Percentiles rank a stretch among this genome's conserved stretches.
phyloP scores from a whole-genome alignment of 2,797 vertebrate species.

The Eutrigla gurnardus region DNA sequence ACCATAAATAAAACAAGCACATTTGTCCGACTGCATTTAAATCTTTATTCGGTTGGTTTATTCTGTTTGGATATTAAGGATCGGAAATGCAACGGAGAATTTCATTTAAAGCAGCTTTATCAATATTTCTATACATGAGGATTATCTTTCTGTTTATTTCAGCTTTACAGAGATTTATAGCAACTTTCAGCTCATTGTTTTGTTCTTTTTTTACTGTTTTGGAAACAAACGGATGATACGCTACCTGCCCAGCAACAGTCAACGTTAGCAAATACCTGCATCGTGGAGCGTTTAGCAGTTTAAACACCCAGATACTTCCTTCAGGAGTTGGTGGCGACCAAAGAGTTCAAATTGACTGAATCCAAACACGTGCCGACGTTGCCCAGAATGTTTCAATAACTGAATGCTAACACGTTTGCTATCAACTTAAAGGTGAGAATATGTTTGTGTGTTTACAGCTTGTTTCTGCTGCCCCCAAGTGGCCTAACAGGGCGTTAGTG shows the following conservation, averaged over 20 bases:
- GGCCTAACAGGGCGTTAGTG: not conserved
- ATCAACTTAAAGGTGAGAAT: not conserved
- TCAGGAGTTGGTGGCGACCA: not conserved
- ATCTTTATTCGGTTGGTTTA: not conserved
- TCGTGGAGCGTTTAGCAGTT: constrained; percentile 5
- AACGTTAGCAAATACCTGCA: not conserved
- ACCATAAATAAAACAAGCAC: constrained; percentile 1
- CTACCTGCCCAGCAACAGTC: not conserved
- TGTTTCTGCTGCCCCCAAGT: not conserved
- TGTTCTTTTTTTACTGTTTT: not conserved
- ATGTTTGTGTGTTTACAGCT: not conserved
- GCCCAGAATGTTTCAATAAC: not conserved
- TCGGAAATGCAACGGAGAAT: not conserved
- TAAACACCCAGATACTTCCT: too few species aligned
- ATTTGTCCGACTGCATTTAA: not conserved
- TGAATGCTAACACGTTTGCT: not conserved
- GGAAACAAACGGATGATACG: not conserved
- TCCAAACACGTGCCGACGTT: not conserved
- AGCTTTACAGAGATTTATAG: too few species aligned
- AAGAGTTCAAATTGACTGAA: not conserved
- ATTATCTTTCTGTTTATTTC: not conserved
- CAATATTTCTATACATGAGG: not conserved
- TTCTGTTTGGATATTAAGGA: not conserved
- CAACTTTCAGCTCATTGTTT: not conserved
- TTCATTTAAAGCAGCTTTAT: not conserved